Conservation (phyloP, 2,113 vertebrate species). For the Clupea harengus region DNA sequence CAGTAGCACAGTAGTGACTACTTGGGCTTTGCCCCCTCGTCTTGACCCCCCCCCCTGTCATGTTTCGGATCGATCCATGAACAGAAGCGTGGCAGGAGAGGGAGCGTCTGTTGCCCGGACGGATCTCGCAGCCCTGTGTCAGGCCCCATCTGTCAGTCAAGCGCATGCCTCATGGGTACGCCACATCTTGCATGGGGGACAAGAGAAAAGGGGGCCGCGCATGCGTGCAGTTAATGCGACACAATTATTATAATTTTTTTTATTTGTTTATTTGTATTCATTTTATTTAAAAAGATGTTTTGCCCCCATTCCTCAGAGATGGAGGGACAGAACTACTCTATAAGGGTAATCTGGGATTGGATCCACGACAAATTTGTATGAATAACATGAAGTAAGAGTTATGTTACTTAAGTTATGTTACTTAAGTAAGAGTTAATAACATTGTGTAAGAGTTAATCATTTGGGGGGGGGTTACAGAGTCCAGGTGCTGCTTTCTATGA, state of each 20-base stretch:
- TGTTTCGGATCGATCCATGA: not conserved
- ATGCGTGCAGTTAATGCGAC: no score
- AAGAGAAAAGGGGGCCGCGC: no score
- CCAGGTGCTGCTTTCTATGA: not conserved
- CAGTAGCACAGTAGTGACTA: not conserved
- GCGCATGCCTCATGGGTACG: not conserved
- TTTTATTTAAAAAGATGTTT: no score
- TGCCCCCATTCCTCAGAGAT: not conserved
- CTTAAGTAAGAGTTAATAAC: no score
- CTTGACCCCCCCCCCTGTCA: not conserved
- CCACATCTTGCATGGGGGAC: not conserved
- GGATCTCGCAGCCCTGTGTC: not conserved
- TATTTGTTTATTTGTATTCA: no score
- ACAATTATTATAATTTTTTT: no score
- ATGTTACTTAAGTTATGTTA: no score
- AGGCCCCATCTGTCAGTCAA: not conserved
- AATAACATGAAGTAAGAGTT: no score
- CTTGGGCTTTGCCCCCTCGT: not conserved
- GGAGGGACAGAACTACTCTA: not conserved
- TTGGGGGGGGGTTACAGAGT: no score
- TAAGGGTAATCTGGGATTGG: not conserved
- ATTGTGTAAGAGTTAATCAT: no score
- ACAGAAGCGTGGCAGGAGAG: not conserved
- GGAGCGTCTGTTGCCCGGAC: not conserved
- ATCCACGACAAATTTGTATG: not conserved